A percentile compares a stretch with the other conserved stretches of the same genome.
phyloP scores from a whole-genome alignment of 2,888 invertebrate genomes.

The Enchytraeus crypticus region DNA sequence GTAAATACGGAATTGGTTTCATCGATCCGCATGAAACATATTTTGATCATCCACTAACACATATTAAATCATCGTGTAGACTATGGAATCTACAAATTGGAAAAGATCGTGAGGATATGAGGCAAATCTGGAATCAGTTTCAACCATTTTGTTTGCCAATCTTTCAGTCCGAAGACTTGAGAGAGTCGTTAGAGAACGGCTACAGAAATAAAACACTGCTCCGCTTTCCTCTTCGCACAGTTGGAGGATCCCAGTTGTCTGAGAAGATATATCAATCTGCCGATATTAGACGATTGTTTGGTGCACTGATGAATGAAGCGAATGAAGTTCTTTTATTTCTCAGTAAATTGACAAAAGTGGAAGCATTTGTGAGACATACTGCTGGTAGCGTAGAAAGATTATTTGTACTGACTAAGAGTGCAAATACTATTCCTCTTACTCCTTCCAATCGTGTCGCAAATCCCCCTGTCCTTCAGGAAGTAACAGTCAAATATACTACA shows the following conservation, averaged over 20 bases:
- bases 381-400: not conserved
- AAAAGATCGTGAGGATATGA: not conserved
- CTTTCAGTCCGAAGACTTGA: conserved; percentile 29
- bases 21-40: conserved; percentile 6
- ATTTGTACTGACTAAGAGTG: not conserved
- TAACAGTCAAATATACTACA: too few species aligned
- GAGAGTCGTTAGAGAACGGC: conserved; percentile 4
- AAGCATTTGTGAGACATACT: not conserved
- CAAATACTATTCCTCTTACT: not conserved
- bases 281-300: conserved; percentile 16
- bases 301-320: conserved; percentile 24
- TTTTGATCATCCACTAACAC: not conserved
- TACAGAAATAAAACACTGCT: conserved; percentile 35
- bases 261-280: conserved; percentile 18
- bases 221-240: conserved; percentile 36
- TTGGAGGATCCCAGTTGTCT: conserved; percentile 9
- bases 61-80: not conserved
- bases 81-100: not conserved
- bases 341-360: conserved; percentile 30
- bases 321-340: conserved; percentile 33
- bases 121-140: conserved; percentile 28
- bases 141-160: conserved; percentile 31
- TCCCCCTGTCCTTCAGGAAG: not conserved
- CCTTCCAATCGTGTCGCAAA: not conserved
- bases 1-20: not conserved